Percentiles rank a stretch among this genome's conserved stretches.
Conservation (phyloP, 2,113 vertebrate genomes). For the Mesoclemmys tuberculata region DNA sequence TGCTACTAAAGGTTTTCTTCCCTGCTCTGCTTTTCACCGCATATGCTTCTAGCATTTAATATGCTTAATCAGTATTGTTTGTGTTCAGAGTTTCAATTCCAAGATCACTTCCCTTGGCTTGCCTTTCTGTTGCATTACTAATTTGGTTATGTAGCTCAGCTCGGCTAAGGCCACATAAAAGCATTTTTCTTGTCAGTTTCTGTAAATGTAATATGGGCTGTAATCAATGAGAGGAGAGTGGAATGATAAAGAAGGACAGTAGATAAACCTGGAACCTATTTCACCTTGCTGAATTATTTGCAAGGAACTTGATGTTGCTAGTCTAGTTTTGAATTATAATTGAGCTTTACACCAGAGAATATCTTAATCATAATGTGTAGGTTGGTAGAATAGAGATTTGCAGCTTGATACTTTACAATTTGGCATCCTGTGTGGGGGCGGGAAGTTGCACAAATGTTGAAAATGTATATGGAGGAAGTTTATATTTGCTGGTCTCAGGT, state of each 20-base stretch:
- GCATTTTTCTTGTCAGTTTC: conserved; percentile 37
- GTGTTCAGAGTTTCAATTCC: conserved; percentile 6
- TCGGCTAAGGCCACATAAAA: conserved; percentile 33
- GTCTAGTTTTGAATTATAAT: not conserved
- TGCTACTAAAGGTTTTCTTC: not conserved
- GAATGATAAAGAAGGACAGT: not conserved
- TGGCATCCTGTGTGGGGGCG: not conserved
- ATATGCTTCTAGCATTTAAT: not conserved
- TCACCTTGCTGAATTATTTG: not conserved
- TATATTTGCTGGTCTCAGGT: not conserved
- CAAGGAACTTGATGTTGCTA: not conserved
- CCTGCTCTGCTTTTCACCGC: not conserved
- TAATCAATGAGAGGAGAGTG: conserved; percentile 32
- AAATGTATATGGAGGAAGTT: not conserved
- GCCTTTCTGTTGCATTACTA: not conserved
- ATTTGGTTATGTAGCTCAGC: conserved; percentile 33
- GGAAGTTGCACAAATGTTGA: not conserved
- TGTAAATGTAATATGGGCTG: conserved; percentile 17
- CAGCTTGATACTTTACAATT: not conserved
- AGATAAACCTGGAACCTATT: not conserved
- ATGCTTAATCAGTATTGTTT: not conserved
- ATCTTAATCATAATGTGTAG: not conserved
- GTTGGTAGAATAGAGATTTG: not conserved
- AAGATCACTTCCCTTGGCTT: not conserved
- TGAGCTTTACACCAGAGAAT: not conserved